Percentiles rank a stretch among this genome's conserved stretches.
These are phyloP conservation scores for Equus quagga DNA, from an alignment of 2,113 vertebrate species.

Conservation along the genomic window DNA sequence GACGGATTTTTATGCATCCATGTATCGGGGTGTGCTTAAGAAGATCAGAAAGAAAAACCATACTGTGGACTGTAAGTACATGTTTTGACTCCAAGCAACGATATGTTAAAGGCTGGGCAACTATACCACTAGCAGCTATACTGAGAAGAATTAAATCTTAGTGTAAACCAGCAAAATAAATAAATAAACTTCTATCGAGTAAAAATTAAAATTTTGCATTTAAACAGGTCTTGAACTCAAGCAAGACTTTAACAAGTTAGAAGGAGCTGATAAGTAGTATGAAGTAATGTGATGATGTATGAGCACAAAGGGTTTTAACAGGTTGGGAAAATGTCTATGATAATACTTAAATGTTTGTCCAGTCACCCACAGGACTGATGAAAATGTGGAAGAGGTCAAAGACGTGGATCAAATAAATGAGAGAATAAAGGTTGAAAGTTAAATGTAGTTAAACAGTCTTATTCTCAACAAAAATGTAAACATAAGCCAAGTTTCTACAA, in stretches of 20 bases:
- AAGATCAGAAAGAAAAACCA: conserved; percentile 46
- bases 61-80: background rate
- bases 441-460: conserved; percentile 25
- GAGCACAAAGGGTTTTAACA: background rate
- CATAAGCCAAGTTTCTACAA: background rate
- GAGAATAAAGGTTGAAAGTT: conserved; percentile 21
- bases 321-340: background rate
- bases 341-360: background rate
- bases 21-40: background rate
- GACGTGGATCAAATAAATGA: conserved; percentile 41
- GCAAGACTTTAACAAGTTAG: conserved; percentile 25
- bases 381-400: conserved; percentile 42
- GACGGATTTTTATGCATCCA: background rate
- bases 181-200: background rate
- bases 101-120: background rate
- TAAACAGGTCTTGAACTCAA: conserved; percentile 45
- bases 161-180: background rate
- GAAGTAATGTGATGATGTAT: background rate
- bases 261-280: background rate
- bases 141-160: background rate
- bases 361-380: background rate
- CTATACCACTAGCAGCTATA: background rate
- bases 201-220: conserved; percentile 47
- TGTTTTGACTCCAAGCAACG: conserved; percentile 38
- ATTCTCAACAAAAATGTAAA: conserved; percentile 40